Evolutionary conservation across 2,888 invertebrate genomes (phyloP).

Genomic region (Piscicola geometra): DNA sequence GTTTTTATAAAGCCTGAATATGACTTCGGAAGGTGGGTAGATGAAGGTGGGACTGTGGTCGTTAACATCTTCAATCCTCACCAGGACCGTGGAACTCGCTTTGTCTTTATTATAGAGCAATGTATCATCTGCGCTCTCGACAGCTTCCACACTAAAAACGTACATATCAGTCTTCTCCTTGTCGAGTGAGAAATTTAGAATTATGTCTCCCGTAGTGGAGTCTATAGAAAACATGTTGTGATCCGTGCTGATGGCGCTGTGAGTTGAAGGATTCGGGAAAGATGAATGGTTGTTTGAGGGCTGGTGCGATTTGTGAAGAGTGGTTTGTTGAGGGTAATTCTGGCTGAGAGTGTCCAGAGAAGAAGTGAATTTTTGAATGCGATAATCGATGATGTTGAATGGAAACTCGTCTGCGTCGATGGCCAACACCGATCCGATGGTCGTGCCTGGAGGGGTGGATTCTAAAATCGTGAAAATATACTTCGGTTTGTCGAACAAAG

Average conservation of each 20-base stretch:
- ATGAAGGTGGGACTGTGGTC: conserved; percentile 40
- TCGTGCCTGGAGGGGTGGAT: neutral
- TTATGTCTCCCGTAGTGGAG: conserved; percentile 25
- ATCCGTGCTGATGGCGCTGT: neutral
- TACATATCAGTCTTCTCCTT: conserved; percentile 30
- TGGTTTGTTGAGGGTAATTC: neutral
- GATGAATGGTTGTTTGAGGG: neutral
- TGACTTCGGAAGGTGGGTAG: conserved; percentile 28
- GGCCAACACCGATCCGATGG: conserved; percentile 30
- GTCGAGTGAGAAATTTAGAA: conserved; percentile 31
- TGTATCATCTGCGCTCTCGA: conserved; percentile 21
- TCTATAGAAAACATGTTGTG: conserved; percentile 26
- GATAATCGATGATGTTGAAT: conserved; percentile 22
- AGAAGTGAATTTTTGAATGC: conserved; percentile 7
- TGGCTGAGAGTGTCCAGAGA: neutral
- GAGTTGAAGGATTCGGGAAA: neutral
- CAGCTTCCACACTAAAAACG: conserved; percentile 27
- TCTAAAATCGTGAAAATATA: conserved; percentile 26
- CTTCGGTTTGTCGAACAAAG: conserved; percentile 14
- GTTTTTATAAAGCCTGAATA: conserved; percentile 11
- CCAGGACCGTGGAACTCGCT: conserved; percentile 64
- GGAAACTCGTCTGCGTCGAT: conserved; percentile 28
- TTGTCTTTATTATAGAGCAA: neutral
- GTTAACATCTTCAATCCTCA: conserved; percentile 75
- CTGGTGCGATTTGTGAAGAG: neutral